Evolutionary conservation across 2,113 vertebrate genomes (phyloP), one percentile per base, ranked within the genome.

Genomic region (Atlantisia rogersi): DNA sequence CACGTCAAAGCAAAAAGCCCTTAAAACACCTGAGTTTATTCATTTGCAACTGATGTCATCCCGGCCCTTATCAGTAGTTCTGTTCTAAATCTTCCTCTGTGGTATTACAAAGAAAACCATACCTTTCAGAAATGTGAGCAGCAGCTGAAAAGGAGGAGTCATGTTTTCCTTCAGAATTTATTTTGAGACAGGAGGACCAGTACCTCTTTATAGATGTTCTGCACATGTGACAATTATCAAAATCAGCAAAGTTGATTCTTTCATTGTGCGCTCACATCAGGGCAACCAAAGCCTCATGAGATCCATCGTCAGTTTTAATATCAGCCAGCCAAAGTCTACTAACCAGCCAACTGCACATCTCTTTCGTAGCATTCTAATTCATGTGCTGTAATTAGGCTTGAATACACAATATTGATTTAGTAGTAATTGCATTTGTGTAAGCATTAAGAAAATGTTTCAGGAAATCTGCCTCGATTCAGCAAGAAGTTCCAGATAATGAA

Each of bases 371-470:
- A 29, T 52, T 69, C 55, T 94, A 89, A 96, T 93, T 95, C 46
- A 82, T 94, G 39, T 79, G 56, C 71, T 93, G 78, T 94, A 97
- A 97, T 97, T 96, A 97, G 76, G 76, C 88, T 94, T 91, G 92
- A 94, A 96, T 89, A 67, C 58, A 92, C 85, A 97, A 94, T 90
- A 96, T 96, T 93, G 95, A 97, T 94, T 95, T 94, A 81, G 37
- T 85, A 83, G 78, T 88, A 97, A 98, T 97, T 96, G 92, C 89
- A 86, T 95, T 86, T 96, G 53, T 94, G 63, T 68, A 52, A 86
- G 56, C 64, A 78, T 94, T 94, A 94, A 79, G 71, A 79, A 84
- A 92, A 95, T 94, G 91, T 91, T 96, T 94, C 11, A 28, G 88
- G 90, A 95, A 94, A 88, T 91, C 86, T 96, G 74, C 32, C 90